A percentile compares a stretch with the other conserved stretches of the same genome.
Conservation (phyloP, 2,113 vertebrate species). For the Toxostoma redivivum region DNA sequence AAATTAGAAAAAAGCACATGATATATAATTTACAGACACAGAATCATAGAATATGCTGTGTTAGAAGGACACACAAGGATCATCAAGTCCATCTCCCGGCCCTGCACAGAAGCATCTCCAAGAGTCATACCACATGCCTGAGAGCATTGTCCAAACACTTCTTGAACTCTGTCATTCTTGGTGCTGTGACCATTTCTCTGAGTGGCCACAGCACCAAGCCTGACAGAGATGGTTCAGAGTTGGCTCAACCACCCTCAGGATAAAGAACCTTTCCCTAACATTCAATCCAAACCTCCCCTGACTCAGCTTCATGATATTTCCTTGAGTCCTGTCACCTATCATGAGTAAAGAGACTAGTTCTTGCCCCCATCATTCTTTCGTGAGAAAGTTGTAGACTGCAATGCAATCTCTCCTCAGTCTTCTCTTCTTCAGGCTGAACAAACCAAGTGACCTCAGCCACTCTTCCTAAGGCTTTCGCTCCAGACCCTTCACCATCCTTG, state of each 20-base stretch:
- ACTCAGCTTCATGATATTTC: neutral
- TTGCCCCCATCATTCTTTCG: fast-evolving
- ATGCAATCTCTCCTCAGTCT: neutral
- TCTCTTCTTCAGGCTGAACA: neutral
- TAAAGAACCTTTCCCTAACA: neutral
- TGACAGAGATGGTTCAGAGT: neutral
- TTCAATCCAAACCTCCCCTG: neutral
- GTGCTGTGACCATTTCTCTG: neutral
- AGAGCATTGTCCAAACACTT: neutral
- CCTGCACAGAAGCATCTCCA: neutral
- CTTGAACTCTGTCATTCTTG: no score
- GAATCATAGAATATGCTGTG: neutral
- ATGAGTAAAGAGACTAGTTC: neutral
- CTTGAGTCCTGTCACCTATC: no score
- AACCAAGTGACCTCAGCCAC: neutral
- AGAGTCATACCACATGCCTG: neutral
- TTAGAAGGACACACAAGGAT: neutral
- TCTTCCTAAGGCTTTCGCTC: neutral
- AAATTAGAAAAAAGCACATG: neutral
- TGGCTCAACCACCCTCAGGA: neutral
- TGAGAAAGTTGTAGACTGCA: neutral
- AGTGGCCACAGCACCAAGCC: neutral
- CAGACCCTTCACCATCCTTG: neutral
- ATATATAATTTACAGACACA: neutral
- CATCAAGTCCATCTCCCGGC: neutral